These are phyloP conservation scores for Genyomyrus donnyi DNA, from an alignment of 2,113 vertebrate genomes.

Conservation along the genomic window DNA sequence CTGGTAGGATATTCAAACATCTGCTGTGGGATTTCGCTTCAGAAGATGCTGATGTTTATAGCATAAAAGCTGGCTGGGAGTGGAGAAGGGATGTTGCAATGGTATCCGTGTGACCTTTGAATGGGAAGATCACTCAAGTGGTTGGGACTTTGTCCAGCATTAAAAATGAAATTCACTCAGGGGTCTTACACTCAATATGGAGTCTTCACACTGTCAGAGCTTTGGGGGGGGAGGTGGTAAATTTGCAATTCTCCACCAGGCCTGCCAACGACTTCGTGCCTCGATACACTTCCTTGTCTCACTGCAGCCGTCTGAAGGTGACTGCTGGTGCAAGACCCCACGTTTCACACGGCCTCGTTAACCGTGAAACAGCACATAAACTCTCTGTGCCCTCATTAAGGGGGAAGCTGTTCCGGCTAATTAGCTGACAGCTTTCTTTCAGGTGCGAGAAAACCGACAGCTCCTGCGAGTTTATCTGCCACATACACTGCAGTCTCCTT, in stretches of 20 bases:
- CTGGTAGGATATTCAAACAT: background rate
- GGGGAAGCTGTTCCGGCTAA: background rate
- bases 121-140: background rate
- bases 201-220: background rate
- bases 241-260: background rate
- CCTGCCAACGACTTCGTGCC: background rate
- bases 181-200: background rate
- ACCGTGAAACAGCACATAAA: background rate
- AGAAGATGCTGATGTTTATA: background rate
- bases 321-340: background rate
- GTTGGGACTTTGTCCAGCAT: background rate
- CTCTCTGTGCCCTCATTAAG: background rate
- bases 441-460: background rate
- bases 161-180: background rate
- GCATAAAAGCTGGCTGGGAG: background rate
- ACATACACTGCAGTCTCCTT: background rate
- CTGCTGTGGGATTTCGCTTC: background rate
- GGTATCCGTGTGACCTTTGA: background rate
- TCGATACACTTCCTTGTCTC: background rate
- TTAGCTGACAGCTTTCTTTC: background rate
- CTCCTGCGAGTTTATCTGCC: background rate
- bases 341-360: background rate
- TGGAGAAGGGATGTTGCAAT: background rate
- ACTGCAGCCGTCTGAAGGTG: background rate
- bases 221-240: background rate